Evolutionary conservation across 1,140 invertebrate species (phyloP), one percentile per base, ranked within the genome.

Genomic region (Campoletis sonorensis): DNA sequence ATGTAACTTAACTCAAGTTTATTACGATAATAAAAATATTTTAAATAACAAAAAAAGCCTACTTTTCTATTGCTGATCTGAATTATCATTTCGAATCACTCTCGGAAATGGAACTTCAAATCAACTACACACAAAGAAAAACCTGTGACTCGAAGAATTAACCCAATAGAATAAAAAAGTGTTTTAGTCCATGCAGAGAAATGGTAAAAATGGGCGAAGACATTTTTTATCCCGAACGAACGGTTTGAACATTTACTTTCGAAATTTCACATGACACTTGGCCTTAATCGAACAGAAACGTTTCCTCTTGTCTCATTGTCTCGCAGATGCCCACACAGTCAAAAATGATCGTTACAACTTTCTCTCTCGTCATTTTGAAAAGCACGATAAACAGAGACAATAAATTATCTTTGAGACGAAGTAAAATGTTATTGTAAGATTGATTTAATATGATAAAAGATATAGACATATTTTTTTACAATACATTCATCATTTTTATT

Each of bases 361-460:
- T 7, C 3, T 33, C 30, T 33, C 30, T 33, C 30, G 30, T 2
- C 30, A 4, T 33, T 33, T 33, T 33, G 3, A 7, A 33, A 33
- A 33, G 30, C 7, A 33, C 7, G 7, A 33, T 33, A 33, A 2
- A 7, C 30, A 33, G 30, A 77, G 11, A 37, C 51, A 72, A 45
- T 72, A 77, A 80, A 80, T 26, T 73, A 79, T 37, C 23, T n/a
- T 78, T 1, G 18, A 78, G 54, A 37, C 26, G 78, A 83, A 72
- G 54, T 80, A 82, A n/a, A 40, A 18, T 40, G 64, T 16, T 70
- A 33, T 70, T 18, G 21, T 73, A 73, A n/a, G 26, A 26, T 71
- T 71, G 68, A n/a, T 71, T 71, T 81, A 82, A 81, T 83, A 76
- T 80, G n/a, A 84, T 85, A 84, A 82, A 82, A 80, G 82, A 70